Evolutionary conservation across 2,113 vertebrate genomes (phyloP).

Genomic region (Campylomormyrus tamandua): DNA sequence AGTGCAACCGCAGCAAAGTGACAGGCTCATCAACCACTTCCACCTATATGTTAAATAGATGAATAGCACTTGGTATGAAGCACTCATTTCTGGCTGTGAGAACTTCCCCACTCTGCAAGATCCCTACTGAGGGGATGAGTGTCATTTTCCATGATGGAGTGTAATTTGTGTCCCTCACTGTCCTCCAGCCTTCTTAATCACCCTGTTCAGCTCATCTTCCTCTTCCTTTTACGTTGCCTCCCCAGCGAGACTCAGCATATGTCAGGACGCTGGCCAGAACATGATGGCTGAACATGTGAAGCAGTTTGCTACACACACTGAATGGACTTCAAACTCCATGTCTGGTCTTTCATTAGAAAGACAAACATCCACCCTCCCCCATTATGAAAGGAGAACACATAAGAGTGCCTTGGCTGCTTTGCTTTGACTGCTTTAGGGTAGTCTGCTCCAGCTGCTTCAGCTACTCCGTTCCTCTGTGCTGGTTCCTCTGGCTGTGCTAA

Average conservation of each 20-base stretch:
- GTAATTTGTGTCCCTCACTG: background rate
- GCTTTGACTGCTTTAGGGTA: background rate
- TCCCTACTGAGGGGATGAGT: background rate
- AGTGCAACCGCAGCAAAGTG: background rate
- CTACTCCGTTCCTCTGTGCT: background rate
- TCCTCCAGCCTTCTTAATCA: background rate
- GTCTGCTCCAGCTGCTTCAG: background rate
- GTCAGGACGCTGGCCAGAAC: background rate
- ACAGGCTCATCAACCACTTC: background rate
- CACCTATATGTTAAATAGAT: background rate
- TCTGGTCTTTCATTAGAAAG: background rate
- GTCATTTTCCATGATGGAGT: background rate
- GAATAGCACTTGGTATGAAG: background rate
- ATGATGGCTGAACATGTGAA: background rate
- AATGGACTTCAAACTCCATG: background rate
- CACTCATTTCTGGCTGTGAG: background rate
- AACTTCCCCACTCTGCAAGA: background rate
- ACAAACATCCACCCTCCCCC: background rate
- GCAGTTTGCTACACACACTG: background rate
- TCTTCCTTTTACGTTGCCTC: background rate
- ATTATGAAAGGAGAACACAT: no score
- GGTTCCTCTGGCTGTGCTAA: background rate
- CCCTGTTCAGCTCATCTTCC: background rate
- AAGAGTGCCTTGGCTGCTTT: background rate
- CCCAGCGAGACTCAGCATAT: no score